phyloP scores from a whole-genome alignment of 2,888 invertebrate species.

The Bedellia somnulentella region DNA sequence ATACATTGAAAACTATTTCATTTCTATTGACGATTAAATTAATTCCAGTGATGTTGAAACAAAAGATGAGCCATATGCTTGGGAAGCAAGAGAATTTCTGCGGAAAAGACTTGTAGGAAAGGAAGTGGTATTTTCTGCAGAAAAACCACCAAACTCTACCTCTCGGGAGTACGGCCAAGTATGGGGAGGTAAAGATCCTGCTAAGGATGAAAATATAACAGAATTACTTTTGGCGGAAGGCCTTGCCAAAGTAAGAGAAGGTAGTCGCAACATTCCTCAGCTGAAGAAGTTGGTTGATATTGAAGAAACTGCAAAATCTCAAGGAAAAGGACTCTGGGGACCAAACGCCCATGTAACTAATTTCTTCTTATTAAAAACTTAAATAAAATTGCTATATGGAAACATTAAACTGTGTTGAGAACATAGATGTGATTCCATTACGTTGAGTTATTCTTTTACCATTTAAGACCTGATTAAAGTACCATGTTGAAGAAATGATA shows the following conservation, averaged over 20 bases:
- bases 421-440: too few relatives aligned
- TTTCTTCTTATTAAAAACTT: slow-evolving; percentile 6
- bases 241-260: slow-evolving; percentile 74
- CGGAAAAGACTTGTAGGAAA: slow-evolving; percentile 90
- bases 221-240: slow-evolving; percentile 90
- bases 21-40: too few relatives aligned
- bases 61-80: slow-evolving; percentile 92
- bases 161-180: slow-evolving; percentile 85
- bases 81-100: slow-evolving; percentile 96
- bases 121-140: slow-evolving; percentile 82
- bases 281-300: slow-evolving; percentile 74
- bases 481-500: too few relatives aligned
- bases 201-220: slow-evolving; percentile 83
- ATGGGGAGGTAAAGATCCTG: slow-evolving; percentile 79
- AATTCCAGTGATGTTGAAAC: slow-evolving; percentile 64
- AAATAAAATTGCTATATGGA: slow-evolving; percentile 5
- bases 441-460: too few relatives aligned
- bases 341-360: slow-evolving; percentile 28
- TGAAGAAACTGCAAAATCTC: slow-evolving; percentile 87
- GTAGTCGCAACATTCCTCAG: slow-evolving; percentile 64
- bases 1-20: too few relatives aligned
- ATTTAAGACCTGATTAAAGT: too few relatives aligned
- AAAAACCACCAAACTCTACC: slow-evolving; percentile 80
- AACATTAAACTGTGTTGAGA: too few relatives aligned
- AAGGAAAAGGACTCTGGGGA: slow-evolving; percentile 84